Conservation (phyloP, 2,113 vertebrate species). For the Ceyx melanurus region DNA sequence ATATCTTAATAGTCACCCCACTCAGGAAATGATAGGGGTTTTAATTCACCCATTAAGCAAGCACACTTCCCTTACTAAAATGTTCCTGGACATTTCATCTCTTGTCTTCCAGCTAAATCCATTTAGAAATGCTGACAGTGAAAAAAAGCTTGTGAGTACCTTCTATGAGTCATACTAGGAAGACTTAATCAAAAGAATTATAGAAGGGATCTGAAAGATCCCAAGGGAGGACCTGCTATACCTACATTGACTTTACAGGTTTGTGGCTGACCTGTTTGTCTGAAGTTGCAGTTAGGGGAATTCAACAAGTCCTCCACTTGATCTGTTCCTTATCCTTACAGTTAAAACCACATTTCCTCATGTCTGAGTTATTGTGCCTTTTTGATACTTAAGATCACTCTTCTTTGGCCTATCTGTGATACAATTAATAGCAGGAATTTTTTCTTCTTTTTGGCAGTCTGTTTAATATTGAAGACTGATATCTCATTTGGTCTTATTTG, state of each 20-base stretch:
- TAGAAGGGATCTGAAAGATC: not conserved
- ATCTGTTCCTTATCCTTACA: not conserved
- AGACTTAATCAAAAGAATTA: not conserved
- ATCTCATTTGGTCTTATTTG: not conserved
- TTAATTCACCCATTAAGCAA: constrained; percentile 18
- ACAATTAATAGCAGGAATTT: not conserved
- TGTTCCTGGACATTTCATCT: not conserved
- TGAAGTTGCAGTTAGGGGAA: not conserved
- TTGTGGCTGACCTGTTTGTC: not conserved
- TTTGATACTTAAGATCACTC: not conserved
- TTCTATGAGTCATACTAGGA: not conserved
- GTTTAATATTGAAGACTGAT: not conserved
- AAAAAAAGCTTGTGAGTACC: not conserved
- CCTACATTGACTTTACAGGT: not conserved
- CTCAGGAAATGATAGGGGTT: not conserved
- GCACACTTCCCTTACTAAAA: not conserved
- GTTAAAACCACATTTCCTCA: not conserved
- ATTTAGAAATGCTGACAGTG: not conserved
- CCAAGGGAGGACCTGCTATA: not conserved
- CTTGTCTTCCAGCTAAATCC: not conserved
- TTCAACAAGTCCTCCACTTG: not conserved
- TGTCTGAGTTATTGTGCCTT: not conserved
- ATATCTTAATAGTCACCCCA: not conserved
- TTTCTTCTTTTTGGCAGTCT: not conserved
- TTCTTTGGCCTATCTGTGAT: not conserved